Evolutionary conservation across 2,113 vertebrate species (phyloP).

Genomic region (Heterochromis multidens): DNA sequence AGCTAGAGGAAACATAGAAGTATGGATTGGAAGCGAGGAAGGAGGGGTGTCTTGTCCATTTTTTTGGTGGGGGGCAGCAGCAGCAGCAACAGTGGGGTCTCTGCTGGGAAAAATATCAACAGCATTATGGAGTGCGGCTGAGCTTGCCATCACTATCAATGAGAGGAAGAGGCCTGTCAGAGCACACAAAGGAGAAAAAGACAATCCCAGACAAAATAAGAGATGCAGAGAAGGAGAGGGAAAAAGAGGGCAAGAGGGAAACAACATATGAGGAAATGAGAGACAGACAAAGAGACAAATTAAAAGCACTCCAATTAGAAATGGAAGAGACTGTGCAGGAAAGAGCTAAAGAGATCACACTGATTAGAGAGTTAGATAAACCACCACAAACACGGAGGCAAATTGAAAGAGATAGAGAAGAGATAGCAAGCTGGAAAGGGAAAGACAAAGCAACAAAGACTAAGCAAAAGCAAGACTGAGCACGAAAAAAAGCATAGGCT

Average conservation of each 20-base stretch:
- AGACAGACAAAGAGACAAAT: constrained; percentile 39
- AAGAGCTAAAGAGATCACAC: constrained; percentile 16
- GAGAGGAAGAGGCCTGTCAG: constrained; percentile 70
- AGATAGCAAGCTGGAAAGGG: constrained; percentile 36
- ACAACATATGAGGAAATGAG: constrained; percentile 9
- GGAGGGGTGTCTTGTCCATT: constrained; percentile 43
- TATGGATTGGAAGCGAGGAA: constrained; percentile 27
- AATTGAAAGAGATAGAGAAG: constrained; percentile 42
- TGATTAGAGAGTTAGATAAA: constrained; percentile 55
- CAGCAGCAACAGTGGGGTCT: constrained; percentile 60
- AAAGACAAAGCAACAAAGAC: constrained; percentile 38
- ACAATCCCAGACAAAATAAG: constrained; percentile 36
- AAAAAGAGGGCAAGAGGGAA: constrained; percentile 2
- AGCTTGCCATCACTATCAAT: constrained; percentile 69
- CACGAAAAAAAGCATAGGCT: not conserved
- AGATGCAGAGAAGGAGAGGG: constrained; percentile 37
- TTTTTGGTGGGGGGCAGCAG: constrained; percentile 28
- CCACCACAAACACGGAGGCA: constrained; percentile 24
- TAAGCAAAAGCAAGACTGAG: constrained; percentile 43
- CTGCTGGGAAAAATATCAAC: constrained; percentile 67
- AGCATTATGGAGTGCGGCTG: constrained; percentile 56
- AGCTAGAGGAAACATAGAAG: constrained; percentile 63
- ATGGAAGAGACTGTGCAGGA: constrained; percentile 24
- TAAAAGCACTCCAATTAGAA: constrained; percentile 52
- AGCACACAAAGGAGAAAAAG: constrained; percentile 56